These are phyloP conservation scores for Stegastes partitus DNA, from an alignment of 2,113 vertebrate species.

Conservation along the genomic window DNA sequence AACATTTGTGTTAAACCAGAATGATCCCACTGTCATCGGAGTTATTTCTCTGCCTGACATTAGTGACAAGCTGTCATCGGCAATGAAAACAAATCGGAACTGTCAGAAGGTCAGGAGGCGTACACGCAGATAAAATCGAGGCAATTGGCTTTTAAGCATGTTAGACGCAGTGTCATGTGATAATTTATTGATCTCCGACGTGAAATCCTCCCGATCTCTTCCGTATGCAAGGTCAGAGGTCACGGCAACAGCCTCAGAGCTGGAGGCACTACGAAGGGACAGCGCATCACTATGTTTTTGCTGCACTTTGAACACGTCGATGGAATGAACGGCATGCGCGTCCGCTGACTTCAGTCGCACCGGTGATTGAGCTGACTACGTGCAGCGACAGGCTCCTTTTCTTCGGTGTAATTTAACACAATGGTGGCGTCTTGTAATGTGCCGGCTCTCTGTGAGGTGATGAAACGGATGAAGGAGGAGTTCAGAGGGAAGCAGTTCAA, in stretches of 20 bases:
- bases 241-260: conserved; percentile 15
- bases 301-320: not conserved
- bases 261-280: not conserved
- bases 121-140: conserved; percentile 22
- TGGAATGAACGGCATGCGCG: conserved; percentile 21
- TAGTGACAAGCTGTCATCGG: conserved; percentile 27
- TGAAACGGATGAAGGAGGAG: conserved; percentile 55
- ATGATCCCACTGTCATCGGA: not conserved
- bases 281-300: not conserved
- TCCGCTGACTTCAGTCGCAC: conserved; percentile 1
- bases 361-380: conserved; percentile 21
- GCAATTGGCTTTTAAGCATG: conserved; percentile 35
- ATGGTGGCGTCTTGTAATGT: conserved; percentile 30
- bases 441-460: conserved; percentile 40
- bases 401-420: conserved; percentile 46
- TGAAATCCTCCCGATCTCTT: conserved; percentile 25
- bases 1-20: not conserved
- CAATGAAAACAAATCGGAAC: conserved; percentile 23
- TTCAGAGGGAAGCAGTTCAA: conserved; percentile 52
- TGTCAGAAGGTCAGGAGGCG: conserved; percentile 27
- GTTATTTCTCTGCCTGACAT: conserved; percentile 4
- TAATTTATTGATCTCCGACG: conserved; percentile 46
- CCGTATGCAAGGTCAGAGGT: conserved; percentile 38
- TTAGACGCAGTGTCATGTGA: conserved; percentile 38
- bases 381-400: conserved; percentile 28